Conservation (phyloP, 2,888 invertebrate genomes). For the Phyto melanocephala region DNA sequence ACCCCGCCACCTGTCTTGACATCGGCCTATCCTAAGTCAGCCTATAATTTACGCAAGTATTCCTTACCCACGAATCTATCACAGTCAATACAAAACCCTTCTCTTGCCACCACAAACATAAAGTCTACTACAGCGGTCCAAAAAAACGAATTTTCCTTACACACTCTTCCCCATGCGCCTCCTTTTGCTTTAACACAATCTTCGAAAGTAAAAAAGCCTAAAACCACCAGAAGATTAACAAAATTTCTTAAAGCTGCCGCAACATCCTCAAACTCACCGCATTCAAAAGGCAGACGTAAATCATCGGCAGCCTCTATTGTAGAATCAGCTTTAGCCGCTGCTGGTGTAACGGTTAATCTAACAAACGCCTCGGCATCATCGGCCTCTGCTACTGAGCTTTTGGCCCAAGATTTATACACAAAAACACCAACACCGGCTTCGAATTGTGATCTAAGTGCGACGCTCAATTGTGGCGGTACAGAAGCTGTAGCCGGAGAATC, state of each 20-base stretch:
- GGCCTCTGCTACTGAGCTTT: constrained; percentile 59
- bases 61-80: constrained; percentile 56
- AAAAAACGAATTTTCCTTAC: constrained; percentile 42
- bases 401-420: constrained; percentile 54
- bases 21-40: constrained; percentile 27
- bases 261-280: constrained; percentile 51
- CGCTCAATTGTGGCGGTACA: constrained; percentile 29
- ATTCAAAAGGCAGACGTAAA: constrained; percentile 67
- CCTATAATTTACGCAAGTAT: constrained; percentile 56
- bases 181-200: constrained; percentile 31
- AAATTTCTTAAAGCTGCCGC: constrained; percentile 55
- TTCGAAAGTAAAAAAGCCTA: constrained; percentile 60
- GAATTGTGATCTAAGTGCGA: constrained; percentile 63
- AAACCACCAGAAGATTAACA: constrained; percentile 45
- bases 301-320: constrained; percentile 72
- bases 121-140: not conserved
- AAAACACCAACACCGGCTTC: constrained; percentile 60
- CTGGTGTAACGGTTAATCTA: constrained; percentile 63
- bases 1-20: constrained; percentile 47
- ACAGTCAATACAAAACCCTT: constrained; percentile 43
- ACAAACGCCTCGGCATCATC: constrained; percentile 61
- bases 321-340: constrained; percentile 69
- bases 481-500: constrained; percentile 17
- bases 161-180: constrained; percentile 21
- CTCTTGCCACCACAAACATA: constrained; percentile 32